Evolutionary conservation across 23 tunicate species (phyloP).

Genomic region (Trididemnum nubilum): DNA sequence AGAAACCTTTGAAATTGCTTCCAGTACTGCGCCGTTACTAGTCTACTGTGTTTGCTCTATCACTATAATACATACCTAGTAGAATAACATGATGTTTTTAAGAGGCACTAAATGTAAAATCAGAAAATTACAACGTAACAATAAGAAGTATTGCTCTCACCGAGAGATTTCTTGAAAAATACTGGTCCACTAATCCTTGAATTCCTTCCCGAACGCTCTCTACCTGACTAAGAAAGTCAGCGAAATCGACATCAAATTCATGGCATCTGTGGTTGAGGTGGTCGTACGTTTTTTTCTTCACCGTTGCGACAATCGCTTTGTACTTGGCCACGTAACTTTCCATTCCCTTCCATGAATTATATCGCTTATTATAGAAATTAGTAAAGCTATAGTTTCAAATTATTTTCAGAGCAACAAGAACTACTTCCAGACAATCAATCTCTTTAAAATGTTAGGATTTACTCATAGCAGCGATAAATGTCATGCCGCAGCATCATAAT

Average conservation of each 20-base stretch:
- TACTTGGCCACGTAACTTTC: slow-evolving; percentile 75
- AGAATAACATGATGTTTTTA: no score
- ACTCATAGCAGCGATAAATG: no score
- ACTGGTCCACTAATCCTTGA: slow-evolving; percentile 69
- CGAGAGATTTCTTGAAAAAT: slow-evolving; percentile 60
- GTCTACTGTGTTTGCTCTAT: no score
- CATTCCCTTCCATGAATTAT: slow-evolving; percentile 53
- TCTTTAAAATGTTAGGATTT: background rate
- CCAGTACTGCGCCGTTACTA: no score
- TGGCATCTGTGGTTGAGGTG: slow-evolving; percentile 86
- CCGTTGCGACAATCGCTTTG: slow-evolving; percentile 88
- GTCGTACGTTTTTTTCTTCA: slow-evolving; percentile 84
- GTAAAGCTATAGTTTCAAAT: background rate
- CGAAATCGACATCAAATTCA: slow-evolving; percentile 79
- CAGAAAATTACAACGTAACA: no score
- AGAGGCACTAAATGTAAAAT: no score
- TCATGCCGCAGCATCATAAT: no score
- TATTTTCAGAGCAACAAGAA: background rate
- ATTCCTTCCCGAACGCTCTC: slow-evolving; percentile 80
- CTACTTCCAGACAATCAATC: background rate
- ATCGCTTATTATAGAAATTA: no score
- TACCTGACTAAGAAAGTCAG: slow-evolving; percentile 65
- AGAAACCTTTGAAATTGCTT: no score
- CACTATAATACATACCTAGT: no score
- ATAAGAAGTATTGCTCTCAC: slow-evolving; percentile 26